These are phyloP conservation scores for Clarias macrocephalus DNA, from an alignment of 2,113 vertebrate species.

Conservation along the genomic window DNA sequence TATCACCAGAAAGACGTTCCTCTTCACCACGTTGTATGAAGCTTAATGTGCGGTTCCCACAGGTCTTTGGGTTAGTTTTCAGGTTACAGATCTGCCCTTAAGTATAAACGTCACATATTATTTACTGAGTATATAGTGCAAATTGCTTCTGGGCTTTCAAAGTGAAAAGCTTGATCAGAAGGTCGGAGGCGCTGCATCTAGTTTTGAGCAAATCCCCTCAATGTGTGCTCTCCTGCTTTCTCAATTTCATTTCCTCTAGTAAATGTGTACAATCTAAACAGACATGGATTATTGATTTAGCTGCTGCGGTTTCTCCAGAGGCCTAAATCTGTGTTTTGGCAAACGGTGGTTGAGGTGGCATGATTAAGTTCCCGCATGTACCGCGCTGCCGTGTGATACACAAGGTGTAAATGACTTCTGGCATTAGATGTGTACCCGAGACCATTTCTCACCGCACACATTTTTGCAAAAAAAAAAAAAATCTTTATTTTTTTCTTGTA, in stretches of 20 bases:
- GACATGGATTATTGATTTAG: conserved; percentile 40
- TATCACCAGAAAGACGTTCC: neutral
- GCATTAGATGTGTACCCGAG: conserved; percentile 68
- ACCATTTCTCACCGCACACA: conserved; percentile 54
- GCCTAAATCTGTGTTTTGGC: conserved; percentile 63
- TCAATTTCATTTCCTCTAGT: conserved; percentile 10
- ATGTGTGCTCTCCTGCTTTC: conserved; percentile 29
- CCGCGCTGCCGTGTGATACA: conserved; percentile 66
- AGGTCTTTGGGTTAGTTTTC: neutral
- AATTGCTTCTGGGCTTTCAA: conserved; percentile 12
- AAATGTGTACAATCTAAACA: conserved; percentile 37
- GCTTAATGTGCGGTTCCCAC: neutral
- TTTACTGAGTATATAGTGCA: neutral
- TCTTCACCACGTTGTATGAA: neutral
- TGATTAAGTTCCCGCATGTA: conserved; percentile 71
- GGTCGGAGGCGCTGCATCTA: conserved; percentile 23
- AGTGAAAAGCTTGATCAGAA: conserved; percentile 30
- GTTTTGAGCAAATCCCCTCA: conserved; percentile 31
- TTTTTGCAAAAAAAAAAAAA: neutral
- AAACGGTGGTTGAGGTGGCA: conserved; percentile 65
- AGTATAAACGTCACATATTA: neutral
- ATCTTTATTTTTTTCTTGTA: conserved; percentile 18
- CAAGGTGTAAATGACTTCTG: conserved; percentile 63
- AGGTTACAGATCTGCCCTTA: neutral
- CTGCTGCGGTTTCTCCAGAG: conserved; percentile 51